Evolutionary conservation across 2,888 invertebrate species (phyloP).

Genomic region (Exephanes ischioxanthus): DNA sequence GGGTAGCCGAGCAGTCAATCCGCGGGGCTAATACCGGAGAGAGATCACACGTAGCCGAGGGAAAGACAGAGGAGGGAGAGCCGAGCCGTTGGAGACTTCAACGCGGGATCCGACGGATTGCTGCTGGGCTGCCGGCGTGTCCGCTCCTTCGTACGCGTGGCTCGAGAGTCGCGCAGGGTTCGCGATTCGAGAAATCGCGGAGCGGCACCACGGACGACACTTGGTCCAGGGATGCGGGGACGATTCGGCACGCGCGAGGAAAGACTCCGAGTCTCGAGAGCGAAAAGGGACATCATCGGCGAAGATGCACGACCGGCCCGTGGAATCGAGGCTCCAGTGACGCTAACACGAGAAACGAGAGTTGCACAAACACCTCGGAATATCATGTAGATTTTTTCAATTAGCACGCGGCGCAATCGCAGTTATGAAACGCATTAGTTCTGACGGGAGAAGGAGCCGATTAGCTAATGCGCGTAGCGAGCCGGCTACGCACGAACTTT

Average conservation of each 20-base stretch:
- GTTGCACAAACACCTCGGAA: conserved; percentile 4
- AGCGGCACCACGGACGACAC: neutral
- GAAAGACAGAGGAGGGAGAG: conserved; percentile 7
- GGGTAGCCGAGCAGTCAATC: conserved; percentile 18
- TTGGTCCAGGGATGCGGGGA: neutral
- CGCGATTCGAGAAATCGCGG: neutral
- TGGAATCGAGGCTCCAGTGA: neutral
- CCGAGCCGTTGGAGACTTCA: conserved; percentile 78
- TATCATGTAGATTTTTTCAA: conserved; percentile 57
- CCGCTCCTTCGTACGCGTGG: neutral
- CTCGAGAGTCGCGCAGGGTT: conserved; percentile 52
- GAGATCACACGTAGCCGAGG: neutral
- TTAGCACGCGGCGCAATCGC: conserved; percentile 33
- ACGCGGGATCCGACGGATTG: conserved; percentile 81
- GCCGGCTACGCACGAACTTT: conserved; percentile 18
- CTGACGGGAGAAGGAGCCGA: conserved; percentile 3
- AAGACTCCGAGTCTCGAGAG: neutral
- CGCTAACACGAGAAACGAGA: conserved; percentile 14
- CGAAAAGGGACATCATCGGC: neutral
- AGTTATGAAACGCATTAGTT: conserved; percentile 44
- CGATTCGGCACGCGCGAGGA: neutral
- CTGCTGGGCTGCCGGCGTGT: conserved; percentile 41
- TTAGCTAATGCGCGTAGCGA: conserved; percentile 31
- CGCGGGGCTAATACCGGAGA: neutral
- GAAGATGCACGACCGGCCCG: neutral